Evolutionary conservation across 2,113 vertebrate genomes (phyloP).

Genomic region (Deroptyus accipitrinus): DNA sequence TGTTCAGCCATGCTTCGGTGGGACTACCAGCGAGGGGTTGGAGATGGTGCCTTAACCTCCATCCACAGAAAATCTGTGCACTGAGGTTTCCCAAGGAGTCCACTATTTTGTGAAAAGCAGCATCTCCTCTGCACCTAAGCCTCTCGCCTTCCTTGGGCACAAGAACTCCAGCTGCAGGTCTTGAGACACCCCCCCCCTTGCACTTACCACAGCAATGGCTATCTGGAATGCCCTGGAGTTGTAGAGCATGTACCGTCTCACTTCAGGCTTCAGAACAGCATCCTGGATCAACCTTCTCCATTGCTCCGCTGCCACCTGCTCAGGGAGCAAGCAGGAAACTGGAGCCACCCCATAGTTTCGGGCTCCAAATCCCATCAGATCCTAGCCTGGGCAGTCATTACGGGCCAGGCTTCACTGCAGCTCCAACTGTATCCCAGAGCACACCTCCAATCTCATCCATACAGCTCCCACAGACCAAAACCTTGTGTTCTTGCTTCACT

Average conservation of each 20-base stretch:
- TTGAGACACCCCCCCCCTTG: neutral
- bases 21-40: neutral
- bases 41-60: neutral
- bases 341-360: accelerated
- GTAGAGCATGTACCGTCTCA: conserved; percentile 74
- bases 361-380: neutral
- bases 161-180: neutral
- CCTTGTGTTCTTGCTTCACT: neutral
- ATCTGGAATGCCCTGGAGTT: conserved; percentile 72
- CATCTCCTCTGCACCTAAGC: neutral
- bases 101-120: neutral
- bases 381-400: accelerated
- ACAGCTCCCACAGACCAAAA: neutral
- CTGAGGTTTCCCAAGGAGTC: neutral
- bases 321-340: neutral
- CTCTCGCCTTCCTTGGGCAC: neutral
- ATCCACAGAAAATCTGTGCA: neutral
- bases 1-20: accelerated
- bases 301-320: conserved; percentile 47
- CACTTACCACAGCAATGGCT: conserved; percentile 71
- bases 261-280: conserved; percentile 67
- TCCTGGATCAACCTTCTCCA: conserved; percentile 68
- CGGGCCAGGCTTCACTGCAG: neutral
- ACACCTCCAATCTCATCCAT: neutral
- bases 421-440: neutral